These are phyloP conservation scores for Orthonyx spaldingii DNA, from an alignment of 2,113 vertebrate species.

Conservation along the genomic window DNA sequence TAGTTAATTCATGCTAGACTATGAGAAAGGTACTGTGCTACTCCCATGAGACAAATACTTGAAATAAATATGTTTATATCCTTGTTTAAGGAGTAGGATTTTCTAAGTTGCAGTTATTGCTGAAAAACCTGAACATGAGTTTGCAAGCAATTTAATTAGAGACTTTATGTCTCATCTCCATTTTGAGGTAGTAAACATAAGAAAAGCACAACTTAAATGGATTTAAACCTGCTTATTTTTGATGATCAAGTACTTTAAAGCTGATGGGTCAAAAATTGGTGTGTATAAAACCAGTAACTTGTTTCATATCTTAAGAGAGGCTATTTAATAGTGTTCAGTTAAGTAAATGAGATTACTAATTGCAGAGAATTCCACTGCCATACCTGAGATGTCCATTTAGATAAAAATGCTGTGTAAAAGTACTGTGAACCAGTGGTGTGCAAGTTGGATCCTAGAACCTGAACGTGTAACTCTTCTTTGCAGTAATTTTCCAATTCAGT, in stretches of 20 bases:
- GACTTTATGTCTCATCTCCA: not conserved
- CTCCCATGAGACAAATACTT: not conserved
- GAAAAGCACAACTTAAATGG: not conserved
- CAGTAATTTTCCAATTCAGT: not conserved
- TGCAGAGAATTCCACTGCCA: not conserved
- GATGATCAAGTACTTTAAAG: not conserved
- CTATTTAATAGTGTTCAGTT: not conserved
- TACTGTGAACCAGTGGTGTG: not conserved
- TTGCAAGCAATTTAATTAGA: not conserved
- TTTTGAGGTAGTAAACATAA: not conserved
- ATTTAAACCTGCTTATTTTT: not conserved
- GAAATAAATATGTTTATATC: not conserved
- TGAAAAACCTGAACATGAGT: not conserved
- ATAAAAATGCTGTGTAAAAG: not conserved
- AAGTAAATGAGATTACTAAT: not conserved
- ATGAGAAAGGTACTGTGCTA: not conserved
- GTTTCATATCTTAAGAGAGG: not conserved
- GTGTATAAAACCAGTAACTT: not conserved
- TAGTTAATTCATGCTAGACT: not conserved
- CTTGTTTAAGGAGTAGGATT: not conserved
- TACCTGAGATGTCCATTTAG: not conserved
- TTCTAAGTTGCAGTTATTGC: not conserved
- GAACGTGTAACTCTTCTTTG: not conserved
- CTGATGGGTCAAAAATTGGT: not conserved
- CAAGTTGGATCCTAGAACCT: not conserved